Percentiles rank a stretch among this genome's conserved stretches.
Evolutionary conservation across 1,140 invertebrate species (phyloP).

Genomic region (Drosophila guanche): DNA sequence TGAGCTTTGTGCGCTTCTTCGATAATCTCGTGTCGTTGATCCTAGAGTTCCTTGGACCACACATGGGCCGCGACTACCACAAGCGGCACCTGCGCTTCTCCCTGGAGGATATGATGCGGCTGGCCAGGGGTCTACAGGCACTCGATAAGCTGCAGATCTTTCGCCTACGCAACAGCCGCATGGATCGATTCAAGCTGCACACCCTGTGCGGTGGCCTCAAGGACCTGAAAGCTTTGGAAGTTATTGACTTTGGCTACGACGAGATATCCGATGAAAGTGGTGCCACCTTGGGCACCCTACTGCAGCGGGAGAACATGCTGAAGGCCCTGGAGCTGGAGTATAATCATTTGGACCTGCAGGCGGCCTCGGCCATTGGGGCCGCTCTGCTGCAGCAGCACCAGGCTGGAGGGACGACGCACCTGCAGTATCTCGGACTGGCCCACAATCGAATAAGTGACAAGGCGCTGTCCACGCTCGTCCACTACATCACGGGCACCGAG

Average conservation of each 20-base stretch:
- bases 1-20: constrained; percentile 66
- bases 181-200: constrained; percentile 57
- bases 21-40: constrained; percentile 42
- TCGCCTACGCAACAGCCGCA: constrained; percentile 65
- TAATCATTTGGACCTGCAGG: constrained; percentile 35
- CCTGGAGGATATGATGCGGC: constrained; percentile 49
- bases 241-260: constrained; percentile 67
- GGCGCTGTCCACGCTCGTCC: constrained; percentile 28
- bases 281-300: constrained; percentile 35
- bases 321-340: constrained; percentile 59
- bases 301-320: constrained; percentile 34
- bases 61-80: constrained; percentile 51
- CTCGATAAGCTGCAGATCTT: constrained; percentile 57
- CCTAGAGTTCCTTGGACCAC: constrained; percentile 66
- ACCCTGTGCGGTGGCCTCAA: constrained; percentile 36
- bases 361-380: constrained; percentile 37
- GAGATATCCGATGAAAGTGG: constrained; percentile 59
- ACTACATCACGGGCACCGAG: constrained; percentile 33
- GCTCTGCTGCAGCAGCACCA: constrained; percentile 12
- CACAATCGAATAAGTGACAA: constrained; percentile 41
- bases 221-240: constrained; percentile 34
- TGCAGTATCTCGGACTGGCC: constrained; percentile 66
- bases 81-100: constrained; percentile 64
- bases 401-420: background rate
- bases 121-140: constrained; percentile 41